These are phyloP conservation scores for Myripristis murdjan DNA, from an alignment of 2,797 vertebrate genomes.

Conservation along the genomic window DNA sequence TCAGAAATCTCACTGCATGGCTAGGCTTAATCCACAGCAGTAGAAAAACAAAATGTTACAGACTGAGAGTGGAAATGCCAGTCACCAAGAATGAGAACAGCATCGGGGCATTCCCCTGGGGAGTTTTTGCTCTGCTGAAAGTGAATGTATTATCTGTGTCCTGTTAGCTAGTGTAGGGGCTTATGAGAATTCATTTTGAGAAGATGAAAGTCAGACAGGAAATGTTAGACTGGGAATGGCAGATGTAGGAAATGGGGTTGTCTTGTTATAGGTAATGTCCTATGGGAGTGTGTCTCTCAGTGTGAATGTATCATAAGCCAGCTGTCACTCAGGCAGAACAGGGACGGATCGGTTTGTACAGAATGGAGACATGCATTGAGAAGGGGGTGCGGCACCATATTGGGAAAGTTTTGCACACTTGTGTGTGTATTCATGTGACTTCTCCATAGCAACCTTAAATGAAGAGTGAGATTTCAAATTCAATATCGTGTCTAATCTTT, in stretches of 20 bases:
- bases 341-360: constrained; percentile 31
- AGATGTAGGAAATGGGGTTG: constrained; percentile 64
- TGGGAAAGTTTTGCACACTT: constrained; percentile 10
- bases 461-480: constrained; percentile 24
- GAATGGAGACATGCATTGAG: constrained; percentile 34
- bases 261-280: constrained; percentile 69
- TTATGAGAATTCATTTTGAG: constrained; percentile 60
- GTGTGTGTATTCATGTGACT: neutral
- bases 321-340: constrained; percentile 62
- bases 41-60: constrained; percentile 23
- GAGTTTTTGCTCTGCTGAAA: constrained; percentile 45
- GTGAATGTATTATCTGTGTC: constrained; percentile 51
- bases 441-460: constrained; percentile 38
- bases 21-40: neutral
- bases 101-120: constrained; percentile 19
- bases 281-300: constrained; percentile 57
- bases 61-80: constrained; percentile 19
- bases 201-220: constrained; percentile 72
- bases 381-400: constrained; percentile 11
- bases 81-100: constrained; percentile 38
- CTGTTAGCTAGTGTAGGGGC: constrained; percentile 42
- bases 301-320: constrained; percentile 48
- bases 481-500: constrained; percentile 2
- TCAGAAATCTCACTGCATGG: neutral
- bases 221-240: constrained; percentile 55